phyloP scores from a whole-genome alignment of 2,797 vertebrate genomes.

The Perodicticus potto region DNA sequence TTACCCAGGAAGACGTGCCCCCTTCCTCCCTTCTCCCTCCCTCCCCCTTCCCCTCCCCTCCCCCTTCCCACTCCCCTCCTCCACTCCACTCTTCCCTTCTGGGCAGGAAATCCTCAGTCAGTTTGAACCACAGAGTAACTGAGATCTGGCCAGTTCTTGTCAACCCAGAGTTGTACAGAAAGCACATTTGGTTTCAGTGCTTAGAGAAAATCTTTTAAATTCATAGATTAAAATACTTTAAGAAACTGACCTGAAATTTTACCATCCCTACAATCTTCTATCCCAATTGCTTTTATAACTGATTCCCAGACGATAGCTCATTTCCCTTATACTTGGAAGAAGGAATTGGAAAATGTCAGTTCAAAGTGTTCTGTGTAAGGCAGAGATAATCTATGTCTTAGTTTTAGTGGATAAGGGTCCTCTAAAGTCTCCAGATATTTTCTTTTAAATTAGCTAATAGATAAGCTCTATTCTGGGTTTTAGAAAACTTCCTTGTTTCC shows the following conservation, averaged over 20 bases:
- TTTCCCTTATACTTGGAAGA: background rate
- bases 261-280: background rate
- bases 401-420: background rate
- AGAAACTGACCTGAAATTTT: background rate
- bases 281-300: background rate
- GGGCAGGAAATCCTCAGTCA: background rate
- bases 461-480: constrained; percentile 24
- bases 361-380: background rate
- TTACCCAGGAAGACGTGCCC: background rate
- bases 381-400: background rate
- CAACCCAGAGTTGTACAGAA: background rate
- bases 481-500: constrained; percentile 62
- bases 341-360: background rate
- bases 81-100: background rate
- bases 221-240: background rate
- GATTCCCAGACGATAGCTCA: background rate
- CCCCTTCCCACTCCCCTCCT: accelerated
- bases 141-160: background rate
- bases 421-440: constrained; percentile 42
- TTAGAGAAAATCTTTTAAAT: background rate
- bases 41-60: too few relatives aligned
- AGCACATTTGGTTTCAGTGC: background rate
- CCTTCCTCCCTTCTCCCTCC: background rate
- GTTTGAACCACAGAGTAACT: background rate
- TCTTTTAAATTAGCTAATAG: constrained; percentile 36